phyloP scores from a whole-genome alignment of 2,888 invertebrate genomes.

The Choreutis nemorana region DNA sequence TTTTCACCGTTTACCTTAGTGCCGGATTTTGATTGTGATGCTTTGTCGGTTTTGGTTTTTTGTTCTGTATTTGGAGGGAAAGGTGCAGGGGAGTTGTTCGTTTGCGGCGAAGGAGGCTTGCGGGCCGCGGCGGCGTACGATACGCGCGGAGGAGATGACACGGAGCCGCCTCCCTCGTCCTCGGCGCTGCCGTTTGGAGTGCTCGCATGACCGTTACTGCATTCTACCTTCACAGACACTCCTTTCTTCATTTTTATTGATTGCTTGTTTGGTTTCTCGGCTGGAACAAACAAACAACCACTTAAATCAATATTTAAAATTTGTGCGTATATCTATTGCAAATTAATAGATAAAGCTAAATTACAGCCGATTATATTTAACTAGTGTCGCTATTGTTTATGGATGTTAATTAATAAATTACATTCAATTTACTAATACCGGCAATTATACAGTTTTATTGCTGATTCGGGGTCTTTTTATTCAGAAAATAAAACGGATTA shows the following conservation, averaged over 20 bases:
- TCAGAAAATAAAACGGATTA: too few relatives aligned
- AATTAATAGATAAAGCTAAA: slow-evolving; percentile 1
- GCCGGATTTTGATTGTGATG: slow-evolving; percentile 29
- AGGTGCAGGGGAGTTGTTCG: slow-evolving; percentile 34
- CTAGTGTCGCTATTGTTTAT: slow-evolving; percentile 20
- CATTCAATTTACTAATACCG: too few relatives aligned
- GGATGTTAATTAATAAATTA: too few relatives aligned
- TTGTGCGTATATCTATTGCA: not conserved
- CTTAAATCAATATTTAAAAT: too few relatives aligned
- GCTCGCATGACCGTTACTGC: slow-evolving; percentile 51
- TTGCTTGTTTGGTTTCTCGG: slow-evolving; percentile 43
- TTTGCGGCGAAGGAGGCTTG: slow-evolving; percentile 48
- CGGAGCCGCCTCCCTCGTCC: slow-evolving; percentile 43
- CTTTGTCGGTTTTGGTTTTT: slow-evolving; percentile 40
- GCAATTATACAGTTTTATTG: too few relatives aligned
- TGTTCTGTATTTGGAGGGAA: slow-evolving; percentile 44
- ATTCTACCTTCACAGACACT: slow-evolving; percentile 28
- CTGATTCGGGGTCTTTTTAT: too few relatives aligned
- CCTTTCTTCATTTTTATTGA: slow-evolving; percentile 47
- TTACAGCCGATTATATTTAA: slow-evolving; percentile 1
- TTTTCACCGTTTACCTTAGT: slow-evolving; percentile 41
- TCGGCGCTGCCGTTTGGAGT: slow-evolving; percentile 54
- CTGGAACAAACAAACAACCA: slow-evolving; percentile 23
- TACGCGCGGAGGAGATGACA: slow-evolving; percentile 29
- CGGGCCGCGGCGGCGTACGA: slow-evolving; percentile 54